Base-by-base conservation (phyloP, 2,888 invertebrate genomes). In the Fragum sueziense region DNA sequence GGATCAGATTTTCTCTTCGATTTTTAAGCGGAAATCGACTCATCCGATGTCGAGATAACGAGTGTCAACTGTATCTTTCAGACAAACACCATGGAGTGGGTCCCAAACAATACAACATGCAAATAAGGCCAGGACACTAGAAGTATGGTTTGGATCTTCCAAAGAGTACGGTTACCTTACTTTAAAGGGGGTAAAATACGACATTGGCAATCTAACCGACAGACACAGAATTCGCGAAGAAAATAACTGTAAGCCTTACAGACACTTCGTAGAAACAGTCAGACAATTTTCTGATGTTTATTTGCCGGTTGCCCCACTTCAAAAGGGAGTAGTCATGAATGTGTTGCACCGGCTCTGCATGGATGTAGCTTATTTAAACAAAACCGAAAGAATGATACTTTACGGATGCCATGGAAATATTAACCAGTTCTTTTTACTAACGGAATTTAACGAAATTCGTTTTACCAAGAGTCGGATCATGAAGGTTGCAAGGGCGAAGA, bases 211-310 rank as follows among this genome's bases (percentile, higher is more conserved):
- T 47, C 17, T 81, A 0, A 27, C 71, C 20, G 33, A 59, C 7
- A 67, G 81, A 68, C 71, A 25, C 20, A 33, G 41, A 27, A 75
- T 81, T 25, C 71, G 81, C 0, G 54, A 22, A 41, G 31, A 51
- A 20, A 81, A 81, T 62, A 57, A 69, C 22, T 81, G 81, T 41
- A 77, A 78, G 37, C 75, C 81, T 27, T 81, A 81, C 41, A 59
- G 72, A 22, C 73, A 72, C 59, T 81, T 70, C 34, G 25, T 78
- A 1, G 75, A 81, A 25, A 68, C 25, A n/a, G 41, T 81, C 25
- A 34, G 34, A 37, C 31, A 51, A n/a, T 62, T 81, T 29, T 81
- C 81, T 1, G 47, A 77, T 22, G 77, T 81, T 0, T 81, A 57
- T 59, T 41, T 81, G 22, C 75, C 77, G 3, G 29, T 22, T 0